Evolutionary conservation across 2,797 vertebrate species (phyloP).

Genomic region (Schizopygopsis pylzovi): DNA sequence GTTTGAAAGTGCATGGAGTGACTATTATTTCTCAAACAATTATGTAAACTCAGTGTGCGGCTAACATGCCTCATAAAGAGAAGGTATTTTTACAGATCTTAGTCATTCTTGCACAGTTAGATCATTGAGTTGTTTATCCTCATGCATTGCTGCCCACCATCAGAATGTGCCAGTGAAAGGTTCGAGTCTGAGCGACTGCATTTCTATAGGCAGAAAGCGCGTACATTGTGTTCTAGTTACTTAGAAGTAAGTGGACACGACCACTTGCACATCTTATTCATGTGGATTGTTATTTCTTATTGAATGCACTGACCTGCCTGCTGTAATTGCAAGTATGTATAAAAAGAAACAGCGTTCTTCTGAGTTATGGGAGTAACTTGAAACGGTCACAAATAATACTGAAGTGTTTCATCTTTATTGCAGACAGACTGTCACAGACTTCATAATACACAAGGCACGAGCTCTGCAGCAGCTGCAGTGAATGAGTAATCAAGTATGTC

Average conservation of each 20-base stretch:
- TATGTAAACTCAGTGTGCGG: constrained; percentile 44
- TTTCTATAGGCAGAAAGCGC: constrained; percentile 9
- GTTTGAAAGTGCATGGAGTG: constrained; percentile 13
- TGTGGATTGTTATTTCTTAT: constrained; percentile 34
- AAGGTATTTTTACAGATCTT: constrained; percentile 51
- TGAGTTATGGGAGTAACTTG: background rate
- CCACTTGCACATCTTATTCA: background rate
- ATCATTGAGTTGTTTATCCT: constrained; percentile 39
- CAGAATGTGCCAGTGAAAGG: constrained; percentile 28
- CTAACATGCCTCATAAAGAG: constrained; percentile 47
- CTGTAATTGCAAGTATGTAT: constrained; percentile 20
- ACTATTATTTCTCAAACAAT: constrained; percentile 34
- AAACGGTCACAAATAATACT: background rate
- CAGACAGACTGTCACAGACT: background rate
- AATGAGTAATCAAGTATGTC: constrained; percentile 22
- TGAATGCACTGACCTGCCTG: constrained; percentile 26
- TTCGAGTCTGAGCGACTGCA: constrained; percentile 11
- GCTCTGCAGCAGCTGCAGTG: background rate
- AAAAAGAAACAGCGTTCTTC: background rate
- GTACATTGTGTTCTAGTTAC: constrained; percentile 15
- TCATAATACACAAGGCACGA: constrained; percentile 8
- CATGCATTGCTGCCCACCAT: constrained; percentile 17
- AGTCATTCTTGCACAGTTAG: constrained; percentile 45
- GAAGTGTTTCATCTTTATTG: constrained; percentile 1
- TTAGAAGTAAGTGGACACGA: constrained; percentile 11